A percentile compares a stretch with the other conserved stretches of the same genome.
Conservation (phyloP, 2,113 vertebrate species). For the Thymallus thymallus region DNA sequence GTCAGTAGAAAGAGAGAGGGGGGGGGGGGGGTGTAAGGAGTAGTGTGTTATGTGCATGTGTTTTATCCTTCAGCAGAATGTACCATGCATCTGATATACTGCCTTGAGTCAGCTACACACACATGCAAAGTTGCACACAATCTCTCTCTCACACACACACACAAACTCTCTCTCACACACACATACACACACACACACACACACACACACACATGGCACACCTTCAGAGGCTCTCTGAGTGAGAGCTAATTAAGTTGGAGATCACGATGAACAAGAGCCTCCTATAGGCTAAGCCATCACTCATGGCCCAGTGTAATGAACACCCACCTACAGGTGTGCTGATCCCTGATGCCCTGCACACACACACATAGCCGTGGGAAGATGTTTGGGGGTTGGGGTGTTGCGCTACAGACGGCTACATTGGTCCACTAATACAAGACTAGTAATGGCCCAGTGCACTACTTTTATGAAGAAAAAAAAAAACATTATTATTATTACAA, state of each 20-base stretch:
- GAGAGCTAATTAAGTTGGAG: constrained; percentile 69
- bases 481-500: no score
- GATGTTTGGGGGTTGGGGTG: no score
- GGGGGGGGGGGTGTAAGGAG: no score
- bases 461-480: no score
- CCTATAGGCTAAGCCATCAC: constrained; percentile 67
- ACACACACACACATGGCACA: constrained; percentile 1
- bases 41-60: constrained; percentile 1
- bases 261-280: constrained; percentile 71
- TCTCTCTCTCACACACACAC: no score
- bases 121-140: constrained; percentile 10
- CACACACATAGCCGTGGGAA: constrained; percentile 15
- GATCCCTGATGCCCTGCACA: constrained; percentile 29
- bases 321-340: constrained; percentile 70
- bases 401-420: no score
- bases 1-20: no score
- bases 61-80: constrained; percentile 21
- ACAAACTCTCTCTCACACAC: constrained; percentile 20
- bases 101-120: constrained; percentile 14
- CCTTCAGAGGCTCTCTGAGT: constrained; percentile 55
- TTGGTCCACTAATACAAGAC: no score
- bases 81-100: constrained; percentile 32
- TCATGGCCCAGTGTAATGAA: constrained; percentile 70
- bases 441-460: no score
- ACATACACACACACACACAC: constrained; percentile 19